Evolutionary conservation across 2,888 invertebrate species (phyloP).

Genomic region (Hydropsyche betteni): DNA sequence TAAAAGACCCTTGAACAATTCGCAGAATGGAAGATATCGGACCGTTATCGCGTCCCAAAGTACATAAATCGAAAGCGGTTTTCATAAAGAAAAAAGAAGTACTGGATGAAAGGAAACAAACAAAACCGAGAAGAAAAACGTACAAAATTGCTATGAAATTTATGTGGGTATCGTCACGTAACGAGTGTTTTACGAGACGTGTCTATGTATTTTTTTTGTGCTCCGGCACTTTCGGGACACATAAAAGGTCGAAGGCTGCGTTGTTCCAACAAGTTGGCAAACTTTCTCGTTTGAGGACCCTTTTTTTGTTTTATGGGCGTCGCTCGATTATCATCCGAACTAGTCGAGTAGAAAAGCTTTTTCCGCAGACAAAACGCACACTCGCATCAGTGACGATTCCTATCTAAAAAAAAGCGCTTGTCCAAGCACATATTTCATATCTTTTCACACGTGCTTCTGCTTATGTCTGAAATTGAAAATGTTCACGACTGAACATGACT

Average conservation of each 20-base stretch:
- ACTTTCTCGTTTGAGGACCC: conserved; percentile 11
- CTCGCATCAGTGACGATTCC: not conserved
- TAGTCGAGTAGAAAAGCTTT: conserved; percentile 16
- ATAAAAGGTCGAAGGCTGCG: conserved; percentile 20
- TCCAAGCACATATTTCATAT: too few relatives aligned
- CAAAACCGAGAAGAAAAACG: conserved; percentile 8
- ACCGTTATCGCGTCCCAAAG: too few relatives aligned
- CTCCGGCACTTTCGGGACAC: conserved; percentile 2
- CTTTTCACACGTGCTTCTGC: not conserved
- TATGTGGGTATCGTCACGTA: conserved; percentile 5
- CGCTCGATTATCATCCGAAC: conserved; percentile 29
- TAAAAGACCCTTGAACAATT: too few relatives aligned
- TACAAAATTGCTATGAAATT: conserved; percentile 2
- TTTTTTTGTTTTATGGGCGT: conserved; percentile 5
- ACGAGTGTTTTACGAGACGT: conserved; percentile 7
- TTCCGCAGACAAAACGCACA: not conserved
- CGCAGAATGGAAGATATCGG: too few relatives aligned
- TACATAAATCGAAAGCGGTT: too few relatives aligned
- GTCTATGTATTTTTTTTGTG: not conserved
- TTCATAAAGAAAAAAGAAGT: too few relatives aligned
- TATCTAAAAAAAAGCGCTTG: too few relatives aligned
- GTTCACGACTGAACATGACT: too few relatives aligned
- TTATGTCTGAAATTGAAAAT: not conserved
- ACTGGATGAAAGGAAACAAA: not conserved
- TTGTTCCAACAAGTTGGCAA: conserved; percentile 30